Base-by-base conservation (phyloP, 1,140 invertebrate genomes). In the Drosophila subobscura region DNA sequence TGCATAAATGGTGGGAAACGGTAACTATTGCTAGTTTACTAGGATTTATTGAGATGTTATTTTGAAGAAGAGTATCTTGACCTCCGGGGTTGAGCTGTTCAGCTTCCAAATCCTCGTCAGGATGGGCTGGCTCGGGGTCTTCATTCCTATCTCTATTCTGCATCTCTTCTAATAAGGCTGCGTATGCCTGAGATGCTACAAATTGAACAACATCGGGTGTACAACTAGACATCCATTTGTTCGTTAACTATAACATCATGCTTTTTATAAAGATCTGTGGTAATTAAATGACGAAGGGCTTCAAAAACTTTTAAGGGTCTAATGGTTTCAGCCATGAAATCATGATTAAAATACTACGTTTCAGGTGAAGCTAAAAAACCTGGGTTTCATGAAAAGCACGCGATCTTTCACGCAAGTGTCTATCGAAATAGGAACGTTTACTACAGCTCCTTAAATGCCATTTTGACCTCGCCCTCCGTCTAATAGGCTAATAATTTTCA, bases 301-400 rank as follows among this genome's bases (percentile, higher is more conserved):
- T 22, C 7, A 45, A 22, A 8, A 20, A 45, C 16, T 20, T 45
- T 14, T 3, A 22, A 10, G 3, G 44, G 44, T 20, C 20, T 45
- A 45, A 45, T 45, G 44, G 44, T 45, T 20, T 45, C 44, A 45
- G 20, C 44, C 44, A 45, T 45, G 6, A 29, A 29, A 29, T 6
- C 7, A 29, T 7, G 6, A 29, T 20, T 20, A 20, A 20, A 20
- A 20, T 1, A 29, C 7, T 29, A 7, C 27, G 27, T 29, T 29
- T 29, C 6, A 29, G 27, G 27, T 29, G 27, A 2, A 7, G 27
- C 27, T 29, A 6, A 29, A 7, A 0, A 29, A 29, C 27, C 27
- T 29, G 6, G 27, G 27, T 6, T 29, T 29, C 27, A 29, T 29
- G 5, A 7, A 29, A 6, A 29, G 27, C 5, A 2, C 27, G 27